phyloP scores from a whole-genome alignment of 2,113 vertebrate species.

The Pica pica region DNA sequence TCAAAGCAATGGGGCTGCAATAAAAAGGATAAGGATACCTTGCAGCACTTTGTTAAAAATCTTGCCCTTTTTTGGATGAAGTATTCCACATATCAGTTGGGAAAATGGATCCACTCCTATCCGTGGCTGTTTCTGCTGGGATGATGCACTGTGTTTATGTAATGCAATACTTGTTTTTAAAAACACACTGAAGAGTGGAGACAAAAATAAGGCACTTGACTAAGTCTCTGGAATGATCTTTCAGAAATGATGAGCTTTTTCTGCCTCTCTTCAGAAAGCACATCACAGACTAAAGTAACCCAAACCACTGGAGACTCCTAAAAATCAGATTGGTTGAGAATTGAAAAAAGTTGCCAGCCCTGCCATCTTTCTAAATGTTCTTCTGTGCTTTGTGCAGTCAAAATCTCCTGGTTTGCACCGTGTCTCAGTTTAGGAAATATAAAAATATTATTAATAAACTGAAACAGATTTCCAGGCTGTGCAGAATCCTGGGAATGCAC shows the following conservation, averaged over 20 bases:
- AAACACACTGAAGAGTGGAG: background rate
- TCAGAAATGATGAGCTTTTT: background rate
- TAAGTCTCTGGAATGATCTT: background rate
- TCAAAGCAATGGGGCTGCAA: background rate
- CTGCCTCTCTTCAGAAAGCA: background rate
- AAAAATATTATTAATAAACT: constrained; percentile 2
- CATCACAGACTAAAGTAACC: background rate
- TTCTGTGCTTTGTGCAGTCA: background rate
- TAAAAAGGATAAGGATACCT: background rate
- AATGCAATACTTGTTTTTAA: background rate
- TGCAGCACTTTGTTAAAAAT: background rate
- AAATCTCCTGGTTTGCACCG: background rate
- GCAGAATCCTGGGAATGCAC: background rate
- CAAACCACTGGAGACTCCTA: background rate
- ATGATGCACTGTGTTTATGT: background rate
- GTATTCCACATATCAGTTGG: background rate
- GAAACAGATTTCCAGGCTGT: background rate
- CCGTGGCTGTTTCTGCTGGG: background rate
- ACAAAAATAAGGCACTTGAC: background rate
- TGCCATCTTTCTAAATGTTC: background rate
- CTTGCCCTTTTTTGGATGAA: background rate
- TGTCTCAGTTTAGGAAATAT: background rate
- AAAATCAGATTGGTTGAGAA: background rate
- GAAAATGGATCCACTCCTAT: background rate
- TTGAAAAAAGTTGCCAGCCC: background rate